phyloP scores from a whole-genome alignment of 2,113 vertebrate species.

The cattle (Bos taurus) region ARS-UCD2.0 NC_037337.1:71798501-71799000 shows the following conservation, averaged over 20 bases:
- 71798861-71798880: neutral
- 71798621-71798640: too few species aligned
- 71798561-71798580: neutral
- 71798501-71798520: neutral
- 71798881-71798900: neutral
- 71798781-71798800: neutral
- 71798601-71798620: neutral
- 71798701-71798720: neutral
- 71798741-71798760: neutral
- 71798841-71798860: neutral
- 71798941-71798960: neutral
- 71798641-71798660: neutral
- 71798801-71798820: neutral
- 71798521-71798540: neutral
- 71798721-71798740: neutral
- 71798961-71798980: neutral
- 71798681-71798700: neutral
- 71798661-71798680: neutral
- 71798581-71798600: neutral
- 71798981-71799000: neutral
- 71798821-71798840: neutral
- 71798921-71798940: neutral
- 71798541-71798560: neutral
- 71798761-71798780: neutral
- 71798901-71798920: neutral